These are phyloP conservation scores for Candoia aspera DNA, from an alignment of 2,113 vertebrate species.

Conservation along the genomic window DNA sequence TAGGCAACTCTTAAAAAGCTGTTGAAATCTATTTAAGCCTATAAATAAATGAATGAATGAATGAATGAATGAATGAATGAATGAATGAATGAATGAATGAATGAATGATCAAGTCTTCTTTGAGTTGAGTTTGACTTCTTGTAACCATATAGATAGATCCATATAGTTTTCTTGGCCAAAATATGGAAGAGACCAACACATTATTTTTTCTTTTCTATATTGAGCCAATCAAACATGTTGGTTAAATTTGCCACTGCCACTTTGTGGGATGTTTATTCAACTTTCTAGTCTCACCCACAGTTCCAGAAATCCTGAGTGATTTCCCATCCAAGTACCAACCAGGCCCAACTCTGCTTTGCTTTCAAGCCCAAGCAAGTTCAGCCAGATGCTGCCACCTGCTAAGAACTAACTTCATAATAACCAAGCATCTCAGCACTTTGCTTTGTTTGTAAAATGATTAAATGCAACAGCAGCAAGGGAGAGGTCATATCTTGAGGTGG, in stretches of 20 bases:
- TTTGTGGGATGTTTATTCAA: not conserved
- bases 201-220: not conserved
- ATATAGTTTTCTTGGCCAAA: not conserved
- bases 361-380: not conserved
- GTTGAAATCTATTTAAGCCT: slow-evolving; percentile 24
- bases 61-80: not conserved
- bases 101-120: not conserved
- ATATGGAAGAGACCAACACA: not conserved
- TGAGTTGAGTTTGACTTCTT: not conserved
- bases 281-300: not conserved
- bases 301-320: not conserved
- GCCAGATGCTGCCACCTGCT: not conserved
- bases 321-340: not conserved
- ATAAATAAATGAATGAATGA: not conserved
- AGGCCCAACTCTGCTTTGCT: not conserved
- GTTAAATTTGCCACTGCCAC: not conserved
- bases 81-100: not conserved
- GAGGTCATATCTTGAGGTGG: slow-evolving; percentile 64
- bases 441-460: slow-evolving; percentile 68
- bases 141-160: not conserved
- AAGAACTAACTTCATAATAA: slow-evolving; percentile 45
- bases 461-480: slow-evolving; percentile 47
- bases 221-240: not conserved
- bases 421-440: slow-evolving; percentile 57
- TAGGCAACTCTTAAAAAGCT: slow-evolving; percentile 41